Base-by-base conservation (phyloP, 2,888 invertebrate species). In the Ichneumoninae sp. region DNA sequence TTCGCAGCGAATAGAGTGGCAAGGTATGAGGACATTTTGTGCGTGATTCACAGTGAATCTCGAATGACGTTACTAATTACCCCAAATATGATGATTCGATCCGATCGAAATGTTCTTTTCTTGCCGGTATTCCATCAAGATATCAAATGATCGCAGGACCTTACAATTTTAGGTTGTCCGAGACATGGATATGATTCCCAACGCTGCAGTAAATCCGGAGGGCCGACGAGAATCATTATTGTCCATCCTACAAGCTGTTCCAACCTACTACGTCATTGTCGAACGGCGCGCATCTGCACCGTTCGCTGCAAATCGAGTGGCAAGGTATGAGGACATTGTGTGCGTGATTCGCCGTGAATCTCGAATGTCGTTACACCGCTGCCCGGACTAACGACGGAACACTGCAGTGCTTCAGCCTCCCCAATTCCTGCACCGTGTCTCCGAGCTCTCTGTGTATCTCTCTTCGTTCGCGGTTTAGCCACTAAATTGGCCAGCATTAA, bases 401-500 rank as follows among this genome's bases (percentile, higher is more conserved):
- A 33, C 16, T 40, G 36, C 57, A 33, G 54, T 70, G 36, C 47
- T 19, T 33, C 30, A 30, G 47, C 50, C 57, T 36, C 68, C 47
- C 7, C 22, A 26, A 30, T 26, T 70, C n/a, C 63, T 19, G 69
- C 30, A 7, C 22, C 50, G 5, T 68, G 10, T 40, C 52, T 22
- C 10, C 54, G 16, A 47, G 76, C 73, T 50, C 80, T 57, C 76
- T 47, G 44, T 47, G 44, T 47, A 16, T 60, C 57, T n/a, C 47
- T 26, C 26, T 69, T 44, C 68, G 22, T 16, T 5, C 54, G 26
- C 4, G 69, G 47, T 66, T 70, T 22, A 57, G 75, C 85, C 66
- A 57, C 71, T 63, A 71, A 85, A 85, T 85, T 81, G 78, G 40
- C 81, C 84, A 8, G 76, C 66, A 65, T 80, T 70, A 74, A 78